Percentiles rank a stretch among this genome's conserved stretches.
Conservation (phyloP, 1,140 invertebrate genomes). For the Diplogasteroides magnus region DNA sequence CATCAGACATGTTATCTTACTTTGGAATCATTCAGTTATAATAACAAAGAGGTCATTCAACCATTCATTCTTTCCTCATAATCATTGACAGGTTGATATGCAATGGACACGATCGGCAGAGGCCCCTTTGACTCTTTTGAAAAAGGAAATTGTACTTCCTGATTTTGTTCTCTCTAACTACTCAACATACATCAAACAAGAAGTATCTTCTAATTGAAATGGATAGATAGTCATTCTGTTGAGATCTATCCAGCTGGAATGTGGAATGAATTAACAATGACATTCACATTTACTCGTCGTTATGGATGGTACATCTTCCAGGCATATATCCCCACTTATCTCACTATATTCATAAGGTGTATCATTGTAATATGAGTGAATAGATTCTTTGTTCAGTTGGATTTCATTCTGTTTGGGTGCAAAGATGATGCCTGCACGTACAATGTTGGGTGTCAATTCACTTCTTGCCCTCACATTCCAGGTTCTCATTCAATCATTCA, state of each 20-base stretch:
- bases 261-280: conserved; percentile 47
- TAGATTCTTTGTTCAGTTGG: conserved; percentile 32
- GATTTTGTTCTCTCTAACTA: conserved; percentile 43
- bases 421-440: conserved; percentile 45
- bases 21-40: conserved; percentile 45
- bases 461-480: conserved; percentile 42
- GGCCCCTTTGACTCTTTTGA: conserved; percentile 33
- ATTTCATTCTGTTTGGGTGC: conserved; percentile 39
- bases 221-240: conserved; percentile 5
- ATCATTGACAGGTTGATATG: conserved; percentile 36
- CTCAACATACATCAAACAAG: conserved; percentile 40
- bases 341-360: conserved; percentile 45
- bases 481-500: too few relatives aligned
- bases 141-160: conserved; percentile 38
- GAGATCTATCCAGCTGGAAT: conserved; percentile 41
- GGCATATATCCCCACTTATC: conserved; percentile 47
- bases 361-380: not conserved
- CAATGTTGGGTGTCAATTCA: conserved; percentile 40
- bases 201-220: conserved; percentile 16
- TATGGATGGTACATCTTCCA: conserved; percentile 49
- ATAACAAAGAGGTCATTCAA: conserved; percentile 36
- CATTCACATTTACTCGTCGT: conserved; percentile 37
- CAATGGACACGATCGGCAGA: conserved; percentile 35
- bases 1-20: conserved; percentile 38
- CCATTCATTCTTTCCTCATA: not conserved